Percentiles rank a stretch among this genome's conserved stretches.
phyloP scores from a whole-genome alignment of 2,888 invertebrate genomes.

The Sesia bembeciformis region DNA sequence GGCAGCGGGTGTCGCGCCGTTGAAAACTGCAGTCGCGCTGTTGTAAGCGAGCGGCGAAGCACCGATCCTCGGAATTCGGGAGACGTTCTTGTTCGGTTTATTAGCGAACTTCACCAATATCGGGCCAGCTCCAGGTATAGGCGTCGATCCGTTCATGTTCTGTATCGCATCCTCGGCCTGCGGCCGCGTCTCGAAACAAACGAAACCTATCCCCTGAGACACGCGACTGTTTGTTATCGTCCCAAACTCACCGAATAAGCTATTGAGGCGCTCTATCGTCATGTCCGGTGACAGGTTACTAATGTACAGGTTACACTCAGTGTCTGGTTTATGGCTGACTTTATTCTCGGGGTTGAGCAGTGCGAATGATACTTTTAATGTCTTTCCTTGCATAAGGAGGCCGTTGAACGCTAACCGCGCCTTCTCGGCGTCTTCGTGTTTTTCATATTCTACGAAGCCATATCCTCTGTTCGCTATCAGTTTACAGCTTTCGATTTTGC shows the following conservation, averaged over 20 bases:
- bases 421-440: constrained; percentile 72
- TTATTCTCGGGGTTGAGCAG: constrained; percentile 70
- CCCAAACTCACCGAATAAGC: constrained; percentile 57
- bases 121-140: constrained; percentile 56
- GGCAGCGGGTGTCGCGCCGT: constrained; percentile 43
- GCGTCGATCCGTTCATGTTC: constrained; percentile 59
- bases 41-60: constrained; percentile 51
- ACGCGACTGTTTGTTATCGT: constrained; percentile 67
- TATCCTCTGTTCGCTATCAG: constrained; percentile 68
- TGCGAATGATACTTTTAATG: constrained; percentile 68
- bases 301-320: constrained; percentile 68
- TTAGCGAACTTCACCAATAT: constrained; percentile 69
- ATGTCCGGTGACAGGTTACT: constrained; percentile 70
- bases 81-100: constrained; percentile 60
- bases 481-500: constrained; percentile 69
- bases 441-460: constrained; percentile 69
- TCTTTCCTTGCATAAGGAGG: constrained; percentile 69
- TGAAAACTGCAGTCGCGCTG: constrained; percentile 55
- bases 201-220: constrained; percentile 69
- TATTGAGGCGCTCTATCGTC: constrained; percentile 65
- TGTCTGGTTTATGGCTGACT: constrained; percentile 66
- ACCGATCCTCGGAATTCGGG: constrained; percentile 46
- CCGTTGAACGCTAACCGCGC: constrained; percentile 70
- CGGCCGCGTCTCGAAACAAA: constrained; percentile 58
- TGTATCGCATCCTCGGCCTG: constrained; percentile 68